Conservation (phyloP, 2,888 invertebrate genomes). For the Plagodis dolabraria region DNA sequence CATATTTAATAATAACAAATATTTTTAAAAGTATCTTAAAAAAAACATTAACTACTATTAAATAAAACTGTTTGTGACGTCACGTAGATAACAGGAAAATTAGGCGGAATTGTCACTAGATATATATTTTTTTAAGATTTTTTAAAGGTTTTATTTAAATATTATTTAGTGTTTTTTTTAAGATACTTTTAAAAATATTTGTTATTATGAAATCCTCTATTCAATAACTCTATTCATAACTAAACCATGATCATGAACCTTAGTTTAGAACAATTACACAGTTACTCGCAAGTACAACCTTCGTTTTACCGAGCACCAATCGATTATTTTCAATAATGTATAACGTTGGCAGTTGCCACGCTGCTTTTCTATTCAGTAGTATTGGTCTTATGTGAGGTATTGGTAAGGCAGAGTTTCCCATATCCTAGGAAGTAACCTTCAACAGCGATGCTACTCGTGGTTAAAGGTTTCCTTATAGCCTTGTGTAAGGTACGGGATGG, state of each 20-base stretch:
- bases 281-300: slow-evolving; percentile 6
- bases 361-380: slow-evolving; percentile 12
- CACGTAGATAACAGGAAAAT: no score
- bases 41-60: no score
- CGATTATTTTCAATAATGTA: slow-evolving; percentile 17
- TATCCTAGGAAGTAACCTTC: slow-evolving; percentile 11
- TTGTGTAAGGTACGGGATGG: slow-evolving; percentile 14
- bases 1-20: no score
- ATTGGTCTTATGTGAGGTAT: slow-evolving; percentile 1
- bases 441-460: slow-evolving; percentile 3
- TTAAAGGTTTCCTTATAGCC: slow-evolving; percentile 22
- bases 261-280: slow-evolving; percentile 9
- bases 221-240: background rate
- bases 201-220: no score
- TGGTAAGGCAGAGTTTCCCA: slow-evolving; percentile 13
- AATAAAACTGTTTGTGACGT: no score
- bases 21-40: no score
- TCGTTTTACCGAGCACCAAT: slow-evolving; percentile 7
- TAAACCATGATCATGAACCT: slow-evolving; percentile 4
- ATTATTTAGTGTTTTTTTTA: no score
- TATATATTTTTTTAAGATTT: no score
- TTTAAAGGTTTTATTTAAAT: no score
- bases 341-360: slow-evolving; percentile 7
- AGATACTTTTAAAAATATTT: no score
- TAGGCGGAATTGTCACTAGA: no score